Evolutionary conservation across 2,113 vertebrate genomes (phyloP).

Genomic region (Microcebus lehilahytsara): DNA sequence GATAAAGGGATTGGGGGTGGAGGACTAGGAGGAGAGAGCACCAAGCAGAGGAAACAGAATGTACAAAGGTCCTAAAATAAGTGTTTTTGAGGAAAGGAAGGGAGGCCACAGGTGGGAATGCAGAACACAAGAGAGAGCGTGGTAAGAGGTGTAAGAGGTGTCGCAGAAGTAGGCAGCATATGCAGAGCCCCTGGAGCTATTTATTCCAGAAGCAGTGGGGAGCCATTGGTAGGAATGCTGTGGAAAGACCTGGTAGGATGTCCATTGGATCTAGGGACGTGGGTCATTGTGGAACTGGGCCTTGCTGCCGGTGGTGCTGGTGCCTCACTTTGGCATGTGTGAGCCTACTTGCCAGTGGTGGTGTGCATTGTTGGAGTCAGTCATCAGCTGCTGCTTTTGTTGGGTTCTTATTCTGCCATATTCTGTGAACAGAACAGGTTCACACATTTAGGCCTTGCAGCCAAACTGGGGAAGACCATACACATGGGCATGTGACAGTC

Average conservation of each 20-base stretch:
- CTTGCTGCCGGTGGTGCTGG: not conserved
- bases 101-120: not conserved
- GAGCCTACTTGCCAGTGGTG: not conserved
- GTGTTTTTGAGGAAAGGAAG: not conserved
- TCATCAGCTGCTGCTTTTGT: not conserved
- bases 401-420: not conserved
- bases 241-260: not conserved
- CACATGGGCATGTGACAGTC: not conserved
- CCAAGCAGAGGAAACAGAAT: not conserved
- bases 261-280: not conserved
- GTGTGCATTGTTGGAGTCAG: not conserved
- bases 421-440: not conserved
- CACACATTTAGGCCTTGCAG: not conserved
- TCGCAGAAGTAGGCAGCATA: not conserved
- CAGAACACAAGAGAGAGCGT: not conserved
- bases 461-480: not conserved
- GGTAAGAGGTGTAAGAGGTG: not conserved
- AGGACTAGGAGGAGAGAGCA: not conserved
- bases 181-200: not conserved
- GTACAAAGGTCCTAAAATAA: not conserved
- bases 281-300: not conserved
- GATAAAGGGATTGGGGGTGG: not conserved
- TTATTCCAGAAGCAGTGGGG: not conserved
- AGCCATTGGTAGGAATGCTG: not conserved
- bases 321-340: not conserved